Evolutionary conservation across 2,888 invertebrate species (phyloP).

Genomic region (Lasioglossum malachurum): DNA sequence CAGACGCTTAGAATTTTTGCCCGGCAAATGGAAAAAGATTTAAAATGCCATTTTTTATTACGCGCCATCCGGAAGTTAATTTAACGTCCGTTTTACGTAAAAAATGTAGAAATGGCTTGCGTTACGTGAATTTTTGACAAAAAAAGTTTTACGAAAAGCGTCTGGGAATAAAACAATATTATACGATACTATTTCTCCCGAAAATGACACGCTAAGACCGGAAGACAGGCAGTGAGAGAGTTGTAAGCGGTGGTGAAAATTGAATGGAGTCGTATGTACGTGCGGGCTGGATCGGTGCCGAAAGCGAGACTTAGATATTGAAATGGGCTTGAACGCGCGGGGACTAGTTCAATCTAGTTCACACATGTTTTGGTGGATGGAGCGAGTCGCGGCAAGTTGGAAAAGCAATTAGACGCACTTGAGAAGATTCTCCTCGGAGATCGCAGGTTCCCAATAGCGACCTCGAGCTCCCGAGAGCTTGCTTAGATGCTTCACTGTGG

Average conservation of each 20-base stretch:
- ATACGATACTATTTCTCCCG: background rate
- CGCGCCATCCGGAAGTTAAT: background rate
- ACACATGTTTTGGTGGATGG: conserved; percentile 2
- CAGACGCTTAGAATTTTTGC: no score
- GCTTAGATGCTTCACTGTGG: background rate
- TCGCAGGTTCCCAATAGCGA: background rate
- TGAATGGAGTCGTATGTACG: background rate
- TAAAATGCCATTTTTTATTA: background rate
- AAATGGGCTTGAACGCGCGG: conserved; percentile 1
- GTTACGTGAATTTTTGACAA: no score
- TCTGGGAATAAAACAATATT: no score
- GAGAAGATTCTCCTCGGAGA: background rate
- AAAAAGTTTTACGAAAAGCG: no score
- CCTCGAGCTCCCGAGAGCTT: background rate
- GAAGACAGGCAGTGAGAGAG: background rate
- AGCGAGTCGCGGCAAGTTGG: conserved; percentile 5
- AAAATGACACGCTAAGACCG: background rate
- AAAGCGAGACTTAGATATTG: conserved; percentile 12
- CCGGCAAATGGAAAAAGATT: background rate
- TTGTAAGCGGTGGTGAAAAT: conserved; percentile 18
- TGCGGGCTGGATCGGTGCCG: background rate
- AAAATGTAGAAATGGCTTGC: no score
- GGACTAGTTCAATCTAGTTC: conserved; percentile 16
- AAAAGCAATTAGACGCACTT: conserved; percentile 22
- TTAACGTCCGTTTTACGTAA: no score